Evolutionary conservation across 2,888 invertebrate genomes (phyloP).

Genomic region (Eueremaeus valkanovi): DNA sequence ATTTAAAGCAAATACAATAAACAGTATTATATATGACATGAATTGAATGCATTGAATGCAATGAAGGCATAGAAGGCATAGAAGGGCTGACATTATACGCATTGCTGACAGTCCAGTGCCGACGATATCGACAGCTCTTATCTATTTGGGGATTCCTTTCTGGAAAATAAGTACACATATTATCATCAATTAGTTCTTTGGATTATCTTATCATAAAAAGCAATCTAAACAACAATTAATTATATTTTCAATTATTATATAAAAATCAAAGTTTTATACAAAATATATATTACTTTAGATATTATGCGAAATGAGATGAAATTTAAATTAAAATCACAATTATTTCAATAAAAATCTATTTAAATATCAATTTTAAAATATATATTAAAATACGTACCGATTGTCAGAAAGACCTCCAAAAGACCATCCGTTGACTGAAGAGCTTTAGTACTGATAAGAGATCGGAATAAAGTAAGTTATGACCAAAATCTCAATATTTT

Average conservation of each 20-base stretch:
- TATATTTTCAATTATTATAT: background rate
- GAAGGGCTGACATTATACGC: conserved; percentile 30
- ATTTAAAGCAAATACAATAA: conserved; percentile 10
- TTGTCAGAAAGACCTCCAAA: background rate
- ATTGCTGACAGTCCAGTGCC: conserved; percentile 33
- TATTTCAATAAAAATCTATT: background rate
- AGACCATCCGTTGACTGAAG: background rate
- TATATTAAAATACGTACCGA: conserved; percentile 13
- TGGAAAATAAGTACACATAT: conserved; percentile 29
- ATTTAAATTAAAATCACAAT: background rate
- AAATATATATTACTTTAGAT: background rate
- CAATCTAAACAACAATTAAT: background rate
- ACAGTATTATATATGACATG: too few relatives aligned
- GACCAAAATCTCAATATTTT: background rate
- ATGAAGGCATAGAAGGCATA: conserved; percentile 30
- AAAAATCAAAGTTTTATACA: background rate
- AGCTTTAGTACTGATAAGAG: background rate
- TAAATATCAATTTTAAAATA: background rate
- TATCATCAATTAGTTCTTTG: conserved; percentile 24
- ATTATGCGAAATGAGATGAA: background rate
- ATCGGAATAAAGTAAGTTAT: background rate
- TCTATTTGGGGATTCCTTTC: conserved; percentile 33
- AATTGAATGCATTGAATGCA: conserved; percentile 1
- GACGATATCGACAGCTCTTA: conserved; percentile 34
- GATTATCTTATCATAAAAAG: background rate